phyloP scores from a whole-genome alignment of 2,888 invertebrate species.

The Mimas tiliae region DNA sequence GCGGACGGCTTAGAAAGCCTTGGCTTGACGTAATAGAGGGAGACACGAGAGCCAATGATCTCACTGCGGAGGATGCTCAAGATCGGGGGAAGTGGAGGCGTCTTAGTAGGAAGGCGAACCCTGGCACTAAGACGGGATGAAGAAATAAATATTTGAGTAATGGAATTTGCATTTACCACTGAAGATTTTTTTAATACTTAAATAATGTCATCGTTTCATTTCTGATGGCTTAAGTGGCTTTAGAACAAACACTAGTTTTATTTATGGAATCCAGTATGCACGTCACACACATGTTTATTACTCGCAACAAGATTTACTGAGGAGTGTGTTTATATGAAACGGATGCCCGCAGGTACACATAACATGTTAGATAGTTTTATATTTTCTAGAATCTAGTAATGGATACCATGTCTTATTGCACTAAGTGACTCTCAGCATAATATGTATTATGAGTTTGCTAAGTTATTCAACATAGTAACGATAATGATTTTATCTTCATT shows the following conservation, averaged over 20 bases:
- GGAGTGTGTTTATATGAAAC: conserved; percentile 1
- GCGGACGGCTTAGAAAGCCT: too few species aligned
- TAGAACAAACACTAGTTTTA: conserved; percentile 1
- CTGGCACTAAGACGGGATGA: too few species aligned
- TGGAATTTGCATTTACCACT: too few species aligned
- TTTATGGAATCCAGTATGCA: background rate
- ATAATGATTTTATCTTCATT: background rate
- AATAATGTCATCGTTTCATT: background rate
- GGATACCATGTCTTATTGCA: background rate
- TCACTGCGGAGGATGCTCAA: too few species aligned
- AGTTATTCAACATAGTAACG: background rate
- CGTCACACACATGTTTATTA: conserved; percentile 8
- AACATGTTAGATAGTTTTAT: background rate
- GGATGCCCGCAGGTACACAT: background rate
- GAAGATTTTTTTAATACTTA: too few species aligned
- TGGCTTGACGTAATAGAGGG: too few species aligned
- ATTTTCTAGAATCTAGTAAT: too few species aligned
- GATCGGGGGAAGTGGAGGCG: too few species aligned
- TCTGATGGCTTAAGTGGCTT: background rate
- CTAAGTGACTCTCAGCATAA: background rate
- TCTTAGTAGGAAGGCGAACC: too few species aligned
- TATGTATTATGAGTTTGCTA: background rate
- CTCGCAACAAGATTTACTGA: conserved; percentile 8
- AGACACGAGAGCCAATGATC: too few species aligned
- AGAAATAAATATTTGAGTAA: too few species aligned